Evolutionary conservation across 2,888 invertebrate species (phyloP).

Genomic region (Pristionchus fissidentatus): DNA sequence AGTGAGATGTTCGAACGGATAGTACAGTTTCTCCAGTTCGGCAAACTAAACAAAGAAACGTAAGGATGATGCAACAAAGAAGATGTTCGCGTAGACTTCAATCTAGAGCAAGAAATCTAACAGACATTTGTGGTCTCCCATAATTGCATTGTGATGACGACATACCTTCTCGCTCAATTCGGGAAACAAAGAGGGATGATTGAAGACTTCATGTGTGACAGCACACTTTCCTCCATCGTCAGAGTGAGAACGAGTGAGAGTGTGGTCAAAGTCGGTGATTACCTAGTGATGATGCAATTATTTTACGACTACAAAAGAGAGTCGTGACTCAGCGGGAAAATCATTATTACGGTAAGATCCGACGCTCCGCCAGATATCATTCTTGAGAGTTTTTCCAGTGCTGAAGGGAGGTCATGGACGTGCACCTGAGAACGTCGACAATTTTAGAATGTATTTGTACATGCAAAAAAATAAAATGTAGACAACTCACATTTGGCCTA

Average conservation of each 20-base stretch:
- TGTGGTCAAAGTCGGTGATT: slow-evolving; percentile 33
- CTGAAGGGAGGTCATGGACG: too few species aligned
- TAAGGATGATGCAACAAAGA: background rate
- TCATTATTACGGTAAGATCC: too few species aligned
- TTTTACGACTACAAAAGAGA: too few species aligned
- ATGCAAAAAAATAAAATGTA: too few species aligned
- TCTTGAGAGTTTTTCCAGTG: too few species aligned
- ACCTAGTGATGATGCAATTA: too few species aligned
- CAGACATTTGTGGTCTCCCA: background rate
- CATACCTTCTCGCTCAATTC: background rate
- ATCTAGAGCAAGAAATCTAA: background rate
- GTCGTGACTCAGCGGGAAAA: too few species aligned
- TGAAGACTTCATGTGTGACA: slow-evolving; percentile 14
- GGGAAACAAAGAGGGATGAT: background rate
- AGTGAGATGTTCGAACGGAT: background rate
- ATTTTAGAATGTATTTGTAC: too few species aligned
- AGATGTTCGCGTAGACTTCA: too few species aligned
- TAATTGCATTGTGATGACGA: background rate
- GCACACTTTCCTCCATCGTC: background rate
- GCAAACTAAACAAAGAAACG: background rate
- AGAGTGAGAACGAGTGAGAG: background rate
- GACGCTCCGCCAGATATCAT: too few species aligned
- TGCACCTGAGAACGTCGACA: too few species aligned
- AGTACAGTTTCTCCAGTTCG: background rate
- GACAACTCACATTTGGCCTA: too few species aligned